Evolutionary conservation across 2,113 vertebrate species (phyloP), one percentile per base, ranked within the genome.

Genomic region (Nerophis ophidion): DNA sequence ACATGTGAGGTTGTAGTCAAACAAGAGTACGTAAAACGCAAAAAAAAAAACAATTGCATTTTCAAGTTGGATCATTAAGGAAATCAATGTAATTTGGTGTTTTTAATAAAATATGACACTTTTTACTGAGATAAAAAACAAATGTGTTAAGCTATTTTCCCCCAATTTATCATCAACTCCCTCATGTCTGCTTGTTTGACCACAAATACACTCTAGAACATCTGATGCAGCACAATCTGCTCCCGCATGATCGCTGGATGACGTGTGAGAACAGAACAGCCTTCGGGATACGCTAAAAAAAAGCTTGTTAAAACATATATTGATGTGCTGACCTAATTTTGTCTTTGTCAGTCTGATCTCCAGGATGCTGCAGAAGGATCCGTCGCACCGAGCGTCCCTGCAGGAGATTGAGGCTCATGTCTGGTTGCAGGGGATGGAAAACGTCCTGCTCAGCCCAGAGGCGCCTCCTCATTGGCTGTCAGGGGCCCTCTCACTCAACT

Each of bases 321-420:
- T 3, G 26, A 26, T 3, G 17, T 1, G 2, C n/a, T 44, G 10
- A 16, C 6, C n/a, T 56, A 11, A 1, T 38, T 8, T 19, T 68
- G 7, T 74, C 9, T 48, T 19, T 9, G 1, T 48, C 82, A 95
- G 93, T 54, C 81, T 95, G 70, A 93, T 95, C 81, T 88, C 91
- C 58, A 90, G 83, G 75, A 95, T 95, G 93, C 88, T 95, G 36
- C 92, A 93, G 88, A 90, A 91, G 47, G 90, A 94, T 63, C 93
- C 93, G 0, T 84, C 74, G 60, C 57, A 61, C 33, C 88, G 93
- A 1, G 92, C 92, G 0, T 90, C 92, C 1, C 85, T 95, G 44
- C 82, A 87, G 46, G 83, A 93, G 74, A 94, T 95, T 0, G 89
- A 93, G 75, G 66, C 77, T 49, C 93, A 95, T 11, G 0, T 66